Conservation (phyloP, 2,113 vertebrate species). For the Mus musculus region GRCm39 chr2:33966001-33966500, state of each 20-base stretch:
- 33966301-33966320: not conserved
- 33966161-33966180: not conserved
- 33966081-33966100: not conserved
- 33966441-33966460: not conserved
- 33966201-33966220: not conserved
- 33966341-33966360: not conserved
- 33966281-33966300: not conserved
- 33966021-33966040: not conserved
- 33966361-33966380: not conserved
- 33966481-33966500: not conserved
- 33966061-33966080: not conserved
- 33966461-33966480: not conserved
- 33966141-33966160: too few species aligned
- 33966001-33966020: not conserved
- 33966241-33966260: not conserved
- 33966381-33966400: not conserved
- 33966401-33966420: not conserved
- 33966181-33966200: slow-evolving; percentile 11
- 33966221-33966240: slow-evolving; percentile 16
- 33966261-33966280: not conserved
- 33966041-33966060: not conserved
- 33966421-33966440: not conserved
- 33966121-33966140: not conserved
- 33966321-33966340: not conserved
- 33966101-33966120: too few species aligned